These are phyloP conservation scores for Gambusia yucatana DNA, from an alignment of 2,797 vertebrate species.

Conservation along the genomic window DNA sequence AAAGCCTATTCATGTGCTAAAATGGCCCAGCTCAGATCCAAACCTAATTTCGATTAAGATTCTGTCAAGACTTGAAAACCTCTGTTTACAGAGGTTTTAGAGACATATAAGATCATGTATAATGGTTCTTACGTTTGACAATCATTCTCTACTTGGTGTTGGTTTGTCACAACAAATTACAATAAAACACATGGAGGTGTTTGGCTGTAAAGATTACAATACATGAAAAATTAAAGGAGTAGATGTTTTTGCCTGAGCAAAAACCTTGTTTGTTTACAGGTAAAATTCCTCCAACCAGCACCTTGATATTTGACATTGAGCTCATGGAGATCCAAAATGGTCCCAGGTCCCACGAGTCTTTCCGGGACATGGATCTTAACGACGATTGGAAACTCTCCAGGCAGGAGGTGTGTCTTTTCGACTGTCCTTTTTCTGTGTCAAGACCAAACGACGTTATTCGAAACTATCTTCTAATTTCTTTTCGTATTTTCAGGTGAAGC, in stretches of 20 bases:
- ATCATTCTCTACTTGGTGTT: not conserved
- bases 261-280: conserved; percentile 74
- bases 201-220: not conserved
- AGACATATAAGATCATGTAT: not conserved
- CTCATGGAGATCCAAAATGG: conserved; percentile 94
- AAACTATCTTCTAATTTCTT: conserved; percentile 2
- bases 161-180: not conserved
- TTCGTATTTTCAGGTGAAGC: conserved; percentile 84
- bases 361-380: conserved; percentile 96
- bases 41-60: not conserved
- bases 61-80: not conserved
- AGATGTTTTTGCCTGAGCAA: not conserved
- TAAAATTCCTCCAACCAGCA: conserved; percentile 92
- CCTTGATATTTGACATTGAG: conserved; percentile 93
- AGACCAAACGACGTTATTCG: too few relatives aligned
- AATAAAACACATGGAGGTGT: not conserved
- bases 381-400: conserved; percentile 97
- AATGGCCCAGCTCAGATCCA: not conserved
- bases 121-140: not conserved
- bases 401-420: conserved; percentile 82
- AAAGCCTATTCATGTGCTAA: not conserved
- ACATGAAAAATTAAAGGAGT: not conserved
- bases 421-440: not conserved
- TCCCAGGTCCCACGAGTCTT: conserved; percentile 94
- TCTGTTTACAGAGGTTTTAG: not conserved